These are phyloP conservation scores for Rhizomys pruinosus DNA, from an alignment of 2,113 vertebrate species.

Conservation along the genomic window DNA sequence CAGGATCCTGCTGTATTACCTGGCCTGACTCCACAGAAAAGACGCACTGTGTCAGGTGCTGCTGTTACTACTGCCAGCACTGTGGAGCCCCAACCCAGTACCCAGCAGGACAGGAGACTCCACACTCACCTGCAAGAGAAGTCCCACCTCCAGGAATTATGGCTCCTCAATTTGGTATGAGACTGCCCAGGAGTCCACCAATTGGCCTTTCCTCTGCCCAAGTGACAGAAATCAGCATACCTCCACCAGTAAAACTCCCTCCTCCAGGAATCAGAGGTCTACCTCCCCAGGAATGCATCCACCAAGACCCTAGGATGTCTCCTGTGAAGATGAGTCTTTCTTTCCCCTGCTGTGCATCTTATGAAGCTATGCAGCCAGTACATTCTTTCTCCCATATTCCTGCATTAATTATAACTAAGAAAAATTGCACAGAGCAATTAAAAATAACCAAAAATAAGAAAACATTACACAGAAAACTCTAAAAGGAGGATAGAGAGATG, in stretches of 20 bases:
- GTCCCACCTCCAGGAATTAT: constrained; percentile 97
- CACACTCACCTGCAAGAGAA: constrained; percentile 94
- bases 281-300: background rate
- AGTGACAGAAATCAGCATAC: constrained; percentile 95
- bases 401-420: background rate
- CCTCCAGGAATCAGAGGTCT: background rate
- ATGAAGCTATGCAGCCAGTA: background rate
- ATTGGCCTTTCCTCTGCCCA: constrained; percentile 96
- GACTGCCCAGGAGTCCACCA: constrained; percentile 95
- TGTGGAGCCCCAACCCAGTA: constrained; percentile 95
- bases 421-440: background rate
- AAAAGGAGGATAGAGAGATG: background rate
- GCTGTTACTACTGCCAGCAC: constrained; percentile 95
- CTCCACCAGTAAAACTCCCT: constrained; percentile 90
- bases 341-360: background rate
- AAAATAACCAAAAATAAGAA: background rate
- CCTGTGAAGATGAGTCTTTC: background rate
- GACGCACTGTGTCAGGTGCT: constrained; percentile 93
- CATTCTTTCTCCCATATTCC: background rate
- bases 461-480: background rate
- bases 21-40: constrained; percentile 95
- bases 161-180: constrained; percentile 96
- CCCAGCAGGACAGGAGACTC: constrained; percentile 91
- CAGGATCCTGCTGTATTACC: constrained; percentile 96
- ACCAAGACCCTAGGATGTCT: background rate